Evolutionary conservation across 2,888 invertebrate species (phyloP).

Genomic region (Dryobotodes eremita): DNA sequence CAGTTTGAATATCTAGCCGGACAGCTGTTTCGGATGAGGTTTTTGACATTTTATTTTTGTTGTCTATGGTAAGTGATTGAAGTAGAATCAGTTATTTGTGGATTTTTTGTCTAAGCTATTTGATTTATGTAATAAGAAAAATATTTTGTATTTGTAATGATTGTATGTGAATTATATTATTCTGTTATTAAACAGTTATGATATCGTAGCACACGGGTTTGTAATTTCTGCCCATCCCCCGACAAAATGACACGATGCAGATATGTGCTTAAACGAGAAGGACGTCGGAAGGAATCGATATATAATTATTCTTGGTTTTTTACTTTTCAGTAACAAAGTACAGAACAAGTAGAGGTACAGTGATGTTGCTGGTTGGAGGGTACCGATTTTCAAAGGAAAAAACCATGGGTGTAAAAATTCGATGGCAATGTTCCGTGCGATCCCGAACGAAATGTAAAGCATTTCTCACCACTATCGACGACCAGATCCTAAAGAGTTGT

Average conservation of each 20-base stretch:
- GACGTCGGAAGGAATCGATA: not conserved
- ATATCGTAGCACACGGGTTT: not conserved
- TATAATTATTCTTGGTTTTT: slow-evolving; percentile 6
- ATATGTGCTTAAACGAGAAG: not conserved
- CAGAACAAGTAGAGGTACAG: slow-evolving; percentile 65
- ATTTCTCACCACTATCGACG: slow-evolving; percentile 58
- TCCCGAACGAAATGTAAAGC: slow-evolving; percentile 66
- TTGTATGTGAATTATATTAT: not conserved
- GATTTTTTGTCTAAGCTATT: too few relatives aligned
- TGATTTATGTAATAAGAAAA: not conserved
- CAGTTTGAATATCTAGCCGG: not conserved
- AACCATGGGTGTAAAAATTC: slow-evolving; percentile 61
- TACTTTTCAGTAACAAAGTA: slow-evolving; percentile 56
- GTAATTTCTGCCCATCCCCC: not conserved
- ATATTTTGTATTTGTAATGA: not conserved
- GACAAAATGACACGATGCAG: too few relatives aligned
- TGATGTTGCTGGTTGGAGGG: slow-evolving; percentile 64
- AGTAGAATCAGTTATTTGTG: not conserved
- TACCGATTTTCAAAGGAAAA: slow-evolving; percentile 66
- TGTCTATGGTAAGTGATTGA: not conserved
- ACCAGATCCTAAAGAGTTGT: slow-evolving; percentile 54
- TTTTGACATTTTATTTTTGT: not conserved
- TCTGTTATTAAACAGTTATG: not conserved
- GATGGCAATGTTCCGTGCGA: slow-evolving; percentile 79
- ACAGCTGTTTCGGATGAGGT: not conserved